These are phyloP conservation scores for Sisyra nigra DNA, from an alignment of 2,888 invertebrate genomes.

Conservation along the genomic window DNA sequence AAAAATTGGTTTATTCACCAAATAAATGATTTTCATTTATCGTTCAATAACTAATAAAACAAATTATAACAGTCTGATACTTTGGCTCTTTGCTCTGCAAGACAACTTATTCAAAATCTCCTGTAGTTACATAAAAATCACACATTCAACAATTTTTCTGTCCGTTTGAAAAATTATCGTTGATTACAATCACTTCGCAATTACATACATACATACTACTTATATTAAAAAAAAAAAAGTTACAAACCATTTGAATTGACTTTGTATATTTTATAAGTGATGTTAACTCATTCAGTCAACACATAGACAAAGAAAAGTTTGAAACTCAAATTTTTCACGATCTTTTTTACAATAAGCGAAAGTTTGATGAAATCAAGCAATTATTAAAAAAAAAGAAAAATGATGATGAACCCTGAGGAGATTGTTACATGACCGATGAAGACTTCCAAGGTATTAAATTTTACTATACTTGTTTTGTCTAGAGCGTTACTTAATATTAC, in stretches of 20 bases:
- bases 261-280: too few relatives aligned
- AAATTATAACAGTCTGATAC: slow-evolving; percentile 5
- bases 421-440: slow-evolving; percentile 4
- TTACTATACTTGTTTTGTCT: not conserved
- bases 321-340: too few relatives aligned
- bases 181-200: too few relatives aligned
- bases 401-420: slow-evolving; percentile 3
- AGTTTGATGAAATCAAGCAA: not conserved
- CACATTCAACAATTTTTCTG: too few relatives aligned
- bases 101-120: not conserved
- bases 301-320: too few relatives aligned
- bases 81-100: slow-evolving; percentile 7
- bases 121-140: too few relatives aligned
- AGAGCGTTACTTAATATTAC: not conserved
- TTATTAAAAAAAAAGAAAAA: not conserved
- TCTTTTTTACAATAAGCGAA: not conserved
- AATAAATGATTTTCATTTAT: slow-evolving; percentile 1
- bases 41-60: slow-evolving; percentile 1
- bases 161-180: too few relatives aligned
- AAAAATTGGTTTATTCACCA: too few relatives aligned
- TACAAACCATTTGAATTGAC: too few relatives aligned
- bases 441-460: slow-evolving; percentile 1
- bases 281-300: too few relatives aligned
- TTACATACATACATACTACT: too few relatives aligned
- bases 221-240: too few relatives aligned